Conservation (phyloP, 2,113 vertebrate genomes). For the Muntiacus reevesi region DNA sequence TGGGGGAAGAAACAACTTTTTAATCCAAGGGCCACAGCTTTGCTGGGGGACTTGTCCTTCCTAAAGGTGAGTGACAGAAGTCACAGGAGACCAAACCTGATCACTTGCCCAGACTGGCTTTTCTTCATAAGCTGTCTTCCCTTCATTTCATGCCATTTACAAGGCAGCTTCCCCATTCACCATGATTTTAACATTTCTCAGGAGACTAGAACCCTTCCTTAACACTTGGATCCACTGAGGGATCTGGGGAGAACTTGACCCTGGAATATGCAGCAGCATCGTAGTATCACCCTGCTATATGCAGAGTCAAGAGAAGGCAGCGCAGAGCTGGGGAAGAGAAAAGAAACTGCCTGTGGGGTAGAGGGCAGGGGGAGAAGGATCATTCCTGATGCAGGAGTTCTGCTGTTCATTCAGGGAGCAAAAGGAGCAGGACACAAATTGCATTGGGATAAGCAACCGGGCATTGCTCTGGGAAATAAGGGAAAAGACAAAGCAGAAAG, state of each 20-base stretch:
- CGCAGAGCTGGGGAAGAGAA: background rate
- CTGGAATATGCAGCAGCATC: background rate
- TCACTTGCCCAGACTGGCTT: background rate
- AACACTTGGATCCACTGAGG: background rate
- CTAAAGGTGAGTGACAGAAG: background rate
- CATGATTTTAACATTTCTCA: slow-evolving; percentile 6
- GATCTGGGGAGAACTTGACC: background rate
- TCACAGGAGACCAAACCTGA: background rate
- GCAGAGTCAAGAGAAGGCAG: background rate
- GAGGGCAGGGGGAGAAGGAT: background rate
- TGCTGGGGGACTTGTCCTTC: background rate
- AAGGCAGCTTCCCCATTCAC: background rate
- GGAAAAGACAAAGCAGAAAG: slow-evolving; percentile 21
- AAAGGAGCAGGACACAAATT: background rate
- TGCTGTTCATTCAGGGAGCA: background rate
- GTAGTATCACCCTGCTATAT: background rate
- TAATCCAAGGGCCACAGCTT: background rate
- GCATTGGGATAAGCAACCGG: background rate
- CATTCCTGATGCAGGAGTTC: background rate
- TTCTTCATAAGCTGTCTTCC: background rate
- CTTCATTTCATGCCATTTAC: background rate
- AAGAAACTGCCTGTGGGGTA: background rate
- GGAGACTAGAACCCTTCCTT: background rate
- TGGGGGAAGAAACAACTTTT: background rate
- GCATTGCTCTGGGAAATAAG: background rate